Percentiles rank a stretch among this genome's conserved stretches.
These are phyloP conservation scores for Peromyscus californicus DNA, from an alignment of 2,113 vertebrate genomes.

Conservation along the genomic window DNA sequence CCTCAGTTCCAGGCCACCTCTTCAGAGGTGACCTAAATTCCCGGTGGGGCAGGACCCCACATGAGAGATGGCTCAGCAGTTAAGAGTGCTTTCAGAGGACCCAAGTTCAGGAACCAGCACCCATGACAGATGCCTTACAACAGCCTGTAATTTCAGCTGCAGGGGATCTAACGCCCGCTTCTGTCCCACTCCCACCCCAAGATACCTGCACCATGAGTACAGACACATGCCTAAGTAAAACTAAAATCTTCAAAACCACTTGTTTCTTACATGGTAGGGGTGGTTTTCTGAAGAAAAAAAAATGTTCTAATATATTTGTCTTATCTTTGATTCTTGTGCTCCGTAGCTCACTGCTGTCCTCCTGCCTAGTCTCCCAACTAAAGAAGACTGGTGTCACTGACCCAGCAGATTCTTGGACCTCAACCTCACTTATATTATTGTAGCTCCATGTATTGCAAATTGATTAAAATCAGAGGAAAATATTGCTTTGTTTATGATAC, in stretches of 20 bases:
- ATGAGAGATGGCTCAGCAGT: neutral
- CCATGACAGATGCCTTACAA: neutral
- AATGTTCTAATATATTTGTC: neutral
- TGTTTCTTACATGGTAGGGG: neutral
- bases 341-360: neutral
- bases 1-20: too few relatives aligned
- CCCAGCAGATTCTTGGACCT: neutral
- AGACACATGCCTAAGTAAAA: neutral
- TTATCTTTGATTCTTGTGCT: neutral
- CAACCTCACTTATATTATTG: neutral
- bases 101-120: neutral
- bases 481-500: neutral
- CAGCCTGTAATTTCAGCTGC: neutral
- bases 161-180: neutral
- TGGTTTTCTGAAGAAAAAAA: neutral
- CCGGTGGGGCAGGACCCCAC: too few relatives aligned
- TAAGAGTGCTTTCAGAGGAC: neutral
- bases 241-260: neutral
- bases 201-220: neutral
- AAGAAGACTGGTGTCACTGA: neutral
- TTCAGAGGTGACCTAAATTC: too few relatives aligned
- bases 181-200: neutral
- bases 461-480: neutral
- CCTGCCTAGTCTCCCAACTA: neutral
- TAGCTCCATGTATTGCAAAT: neutral